A percentile compares a stretch with the other conserved stretches of the same genome.
Conservation (phyloP, 2,113 vertebrate species). For the Emydocephalus ijimae region DNA sequence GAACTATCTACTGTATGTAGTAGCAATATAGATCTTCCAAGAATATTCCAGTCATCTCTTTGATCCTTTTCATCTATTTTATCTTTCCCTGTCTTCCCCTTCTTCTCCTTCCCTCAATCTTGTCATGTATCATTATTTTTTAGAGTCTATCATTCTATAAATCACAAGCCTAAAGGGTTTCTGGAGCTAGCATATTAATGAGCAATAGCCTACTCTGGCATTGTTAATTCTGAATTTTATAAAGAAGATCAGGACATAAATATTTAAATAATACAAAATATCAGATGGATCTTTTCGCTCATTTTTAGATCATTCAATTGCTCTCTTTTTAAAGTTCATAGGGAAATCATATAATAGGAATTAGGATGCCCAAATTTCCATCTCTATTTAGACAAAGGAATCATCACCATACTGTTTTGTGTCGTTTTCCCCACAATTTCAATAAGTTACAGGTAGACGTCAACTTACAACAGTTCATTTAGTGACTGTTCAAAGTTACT, state of each 20-base stretch:
- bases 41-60: background rate
- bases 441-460: background rate
- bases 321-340: background rate
- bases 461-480: background rate
- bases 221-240: background rate
- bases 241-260: background rate
- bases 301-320: background rate
- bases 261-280: background rate
- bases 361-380: background rate
- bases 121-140: background rate
- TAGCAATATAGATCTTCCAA: background rate
- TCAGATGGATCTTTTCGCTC: background rate
- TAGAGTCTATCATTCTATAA: background rate
- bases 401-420: background rate
- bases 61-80: background rate
- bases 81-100: background rate
- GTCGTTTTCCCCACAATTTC: background rate
- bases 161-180: background rate
- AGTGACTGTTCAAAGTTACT: background rate
- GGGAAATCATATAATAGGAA: background rate
- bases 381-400: background rate
- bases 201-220: background rate
- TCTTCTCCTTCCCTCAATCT: background rate
- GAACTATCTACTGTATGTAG: background rate
- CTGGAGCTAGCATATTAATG: background rate